Evolutionary conservation across 2,797 vertebrate species (phyloP), one percentile per base, ranked within the genome.

Genomic region (Notoglanidium macrostoma): DNA sequence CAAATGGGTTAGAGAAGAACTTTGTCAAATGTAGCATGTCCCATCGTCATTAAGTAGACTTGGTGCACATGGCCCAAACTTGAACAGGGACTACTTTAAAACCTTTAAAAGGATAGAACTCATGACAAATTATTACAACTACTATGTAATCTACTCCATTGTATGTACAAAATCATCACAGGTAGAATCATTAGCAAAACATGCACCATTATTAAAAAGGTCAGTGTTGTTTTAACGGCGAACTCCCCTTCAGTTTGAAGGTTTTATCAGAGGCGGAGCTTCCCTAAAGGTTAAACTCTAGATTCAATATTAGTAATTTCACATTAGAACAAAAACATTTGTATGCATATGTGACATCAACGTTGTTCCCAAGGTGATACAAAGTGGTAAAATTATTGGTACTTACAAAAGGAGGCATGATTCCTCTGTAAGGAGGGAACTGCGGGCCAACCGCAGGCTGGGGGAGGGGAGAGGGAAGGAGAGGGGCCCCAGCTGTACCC

Each of bases 371-470:
- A 23, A 23, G 4, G n/a, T 57, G 10, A 57, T 44, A 59, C 4
- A 65, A 17, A 35, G 2, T 46, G 3, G 12, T 17, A 67, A 89
- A 90, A 82, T 7, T 10, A 7, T n/a, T 0, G 54, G 54, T 86
- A 97, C 97, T 96, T 94, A 98, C 97, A 11, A 98, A 98, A 68
- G 97, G 97, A 92, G 97, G 96, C 93, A 98, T 97, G 94, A 98
- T 97, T 90, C 97, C 97, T 94, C 97, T 92, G 91, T 97, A 98
- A 35, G 95, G 94, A 92, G 97, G 96, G 92, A 98, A 98, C 92
- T 97, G 97, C 73, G 97, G 96, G 88, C 96, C 97, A 88, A 96
- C 95, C 32, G 95, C 91, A 83, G 95, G 95, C 92, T 97, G 97
- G 90, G 96, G 96, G 88, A 96, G 90, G 85, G 96, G 94, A 91